Evolutionary conservation across 2,797 vertebrate genomes (phyloP).

Genomic region (Aphelocoma californica): DNA sequence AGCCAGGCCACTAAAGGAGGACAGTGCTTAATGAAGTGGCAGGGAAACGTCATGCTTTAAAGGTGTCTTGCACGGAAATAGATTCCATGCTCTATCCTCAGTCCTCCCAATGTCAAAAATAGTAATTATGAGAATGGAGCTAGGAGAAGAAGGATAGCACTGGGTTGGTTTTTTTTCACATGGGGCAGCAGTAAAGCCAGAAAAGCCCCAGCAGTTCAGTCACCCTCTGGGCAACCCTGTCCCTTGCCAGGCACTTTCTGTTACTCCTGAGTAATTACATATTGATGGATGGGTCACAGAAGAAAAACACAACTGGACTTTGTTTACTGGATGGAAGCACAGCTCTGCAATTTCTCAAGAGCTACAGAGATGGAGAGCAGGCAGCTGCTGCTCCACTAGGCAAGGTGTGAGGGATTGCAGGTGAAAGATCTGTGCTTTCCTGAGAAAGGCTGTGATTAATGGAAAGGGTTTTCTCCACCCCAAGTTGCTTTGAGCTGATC

Average conservation of each 20-base stretch:
- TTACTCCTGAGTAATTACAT: background rate
- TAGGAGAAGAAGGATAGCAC: background rate
- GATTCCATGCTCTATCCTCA: slow-evolving; percentile 2
- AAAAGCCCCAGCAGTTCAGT: background rate
- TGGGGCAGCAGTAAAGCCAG: background rate
- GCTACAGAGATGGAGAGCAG: background rate
- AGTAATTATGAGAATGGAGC: background rate
- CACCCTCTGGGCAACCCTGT: background rate
- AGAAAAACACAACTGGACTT: background rate
- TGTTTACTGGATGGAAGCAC: background rate
- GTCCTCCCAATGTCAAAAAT: background rate
- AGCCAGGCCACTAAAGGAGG: slow-evolving; percentile 23
- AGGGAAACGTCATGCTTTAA: slow-evolving; percentile 22
- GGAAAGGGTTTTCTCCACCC: background rate
- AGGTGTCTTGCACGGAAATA: slow-evolving; percentile 3
- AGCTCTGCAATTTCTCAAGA: slow-evolving; percentile 13
- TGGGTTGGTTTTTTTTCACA: rapidly evolving
- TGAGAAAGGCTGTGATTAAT: background rate
- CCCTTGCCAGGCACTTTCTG: background rate
- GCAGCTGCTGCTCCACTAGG: background rate
- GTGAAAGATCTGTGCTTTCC: background rate
- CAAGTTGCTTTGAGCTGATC: background rate
- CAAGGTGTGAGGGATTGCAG: background rate
- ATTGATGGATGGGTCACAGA: background rate
- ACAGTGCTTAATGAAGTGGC: slow-evolving; percentile 1